Evolutionary conservation across 2,888 invertebrate genomes (phyloP), one percentile per base, ranked within the genome.

Genomic region (Dugesia japonica): DNA sequence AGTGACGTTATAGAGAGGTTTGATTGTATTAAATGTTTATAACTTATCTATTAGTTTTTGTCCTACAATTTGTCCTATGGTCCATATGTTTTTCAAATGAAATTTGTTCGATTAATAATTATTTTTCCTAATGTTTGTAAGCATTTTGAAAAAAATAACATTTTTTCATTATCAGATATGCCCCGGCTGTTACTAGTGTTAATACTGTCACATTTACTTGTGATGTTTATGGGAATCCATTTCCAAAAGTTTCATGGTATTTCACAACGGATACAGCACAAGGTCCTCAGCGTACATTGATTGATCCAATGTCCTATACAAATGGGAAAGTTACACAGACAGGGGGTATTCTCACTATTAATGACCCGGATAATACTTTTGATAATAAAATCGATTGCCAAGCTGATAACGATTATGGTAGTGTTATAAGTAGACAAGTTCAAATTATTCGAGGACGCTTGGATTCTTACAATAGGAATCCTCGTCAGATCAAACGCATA

Each of bases 381-480:
- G 56, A 56, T n/a, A 56, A 56, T n/a, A 56, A 56, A 23, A 56
- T 56, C 1, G 56, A 56, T 4, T 56, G 56, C 17, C 56, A 56
- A 56, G 56, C n/a, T 20, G 4, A n/a, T 4, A 56, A 56, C 17
- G 56, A n/a, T 56, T n/a, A 20, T 56, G 56, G 56, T 13, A 56
- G 9, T n/a, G 56, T 56, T 7, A 56, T 56, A 1, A 13, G 9
- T 4, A 56, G 56, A 56, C 56, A 56, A 56, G 56, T 56, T n/a
- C 56, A 56, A 23, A 56, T 56, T 23, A n/a, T 20, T 20, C 56
- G 56, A 23, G 56, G 56, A 20, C 56, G n/a, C 56, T n/a, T 56
- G 56, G 56, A 56, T 9, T 4, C 17, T 23, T 56, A 56, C 26
- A 27, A 77, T 27, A 77, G 76, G 28, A 76, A 77, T 20, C 71